phyloP scores from a whole-genome alignment of 1,140 invertebrate genomes.

The Macrosteles quadrilineatus region DNA sequence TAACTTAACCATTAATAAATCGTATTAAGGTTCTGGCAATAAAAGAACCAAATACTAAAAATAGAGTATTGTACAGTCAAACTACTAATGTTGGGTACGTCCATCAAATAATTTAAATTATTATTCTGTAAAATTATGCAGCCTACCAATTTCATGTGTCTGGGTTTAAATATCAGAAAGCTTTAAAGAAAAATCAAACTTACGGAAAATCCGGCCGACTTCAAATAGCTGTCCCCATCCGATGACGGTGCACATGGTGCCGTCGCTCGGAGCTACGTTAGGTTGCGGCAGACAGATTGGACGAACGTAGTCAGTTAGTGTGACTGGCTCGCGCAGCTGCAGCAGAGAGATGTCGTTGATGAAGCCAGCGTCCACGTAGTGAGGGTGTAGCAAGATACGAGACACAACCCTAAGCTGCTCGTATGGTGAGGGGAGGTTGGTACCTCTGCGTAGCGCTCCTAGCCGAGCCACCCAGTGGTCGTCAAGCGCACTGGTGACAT shows the following conservation, averaged over 20 bases:
- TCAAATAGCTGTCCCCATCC: conserved; percentile 84
- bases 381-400: conserved; percentile 70
- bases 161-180: no score
- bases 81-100: no score
- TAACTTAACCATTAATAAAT: no score
- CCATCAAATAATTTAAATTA: no score
- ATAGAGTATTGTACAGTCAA: no score
- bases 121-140: no score
- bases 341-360: conserved; percentile 79
- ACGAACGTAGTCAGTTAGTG: conserved; percentile 72
- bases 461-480: conserved; percentile 79
- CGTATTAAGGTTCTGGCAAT: no score
- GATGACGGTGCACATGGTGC: conserved; percentile 71
- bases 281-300: conserved; percentile 69
- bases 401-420: conserved; percentile 65
- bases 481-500: conserved; percentile 71
- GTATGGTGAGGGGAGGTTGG: conserved; percentile 71
- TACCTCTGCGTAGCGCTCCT: conserved; percentile 69
- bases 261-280: conserved; percentile 58
- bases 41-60: no score
- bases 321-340: conserved; percentile 61
- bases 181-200: no score
- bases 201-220: conserved; percentile 77
- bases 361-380: conserved; percentile 74
- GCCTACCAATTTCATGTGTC: no score